Conservation (phyloP, 2,797 vertebrate species). For the Hoplostethus mediterraneus region DNA sequence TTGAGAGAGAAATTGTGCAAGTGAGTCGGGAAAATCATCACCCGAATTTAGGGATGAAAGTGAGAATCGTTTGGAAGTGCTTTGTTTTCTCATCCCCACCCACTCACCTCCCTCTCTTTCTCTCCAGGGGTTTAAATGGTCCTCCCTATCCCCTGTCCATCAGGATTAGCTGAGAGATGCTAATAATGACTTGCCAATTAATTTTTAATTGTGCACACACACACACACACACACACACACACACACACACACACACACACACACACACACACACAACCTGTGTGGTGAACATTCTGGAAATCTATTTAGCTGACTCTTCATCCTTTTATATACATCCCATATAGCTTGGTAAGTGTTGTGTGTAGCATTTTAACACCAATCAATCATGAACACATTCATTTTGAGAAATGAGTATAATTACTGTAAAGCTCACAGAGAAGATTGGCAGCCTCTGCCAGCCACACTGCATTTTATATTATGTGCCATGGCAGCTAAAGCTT, state of each 20-base stretch:
- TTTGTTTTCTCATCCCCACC: conserved; percentile 15
- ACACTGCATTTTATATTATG: no score
- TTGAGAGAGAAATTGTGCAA: no score
- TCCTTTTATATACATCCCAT: not conserved
- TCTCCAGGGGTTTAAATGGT: not conserved
- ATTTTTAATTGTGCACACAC: conserved; percentile 8
- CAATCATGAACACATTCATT: no score
- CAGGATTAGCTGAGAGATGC: conserved; percentile 19
- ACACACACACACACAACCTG: not conserved
- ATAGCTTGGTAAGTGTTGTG: not conserved
- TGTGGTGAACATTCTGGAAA: no score
- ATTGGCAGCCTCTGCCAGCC: no score
- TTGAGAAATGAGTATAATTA: no score
- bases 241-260: not conserved
- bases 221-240: not conserved
- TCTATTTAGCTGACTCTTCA: not conserved
- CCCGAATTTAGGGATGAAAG: no score
- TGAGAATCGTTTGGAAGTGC: not conserved
- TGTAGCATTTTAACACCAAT: no score
- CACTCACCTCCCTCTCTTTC: not conserved
- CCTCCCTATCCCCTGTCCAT: not conserved
- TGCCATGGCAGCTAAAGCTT: no score
- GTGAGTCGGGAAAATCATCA: no score
- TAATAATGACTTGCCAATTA: not conserved
- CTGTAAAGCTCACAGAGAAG: no score